These are phyloP conservation scores for Eupithecia abbreviata DNA, from an alignment of 2,888 invertebrate genomes.

Conservation along the genomic window DNA sequence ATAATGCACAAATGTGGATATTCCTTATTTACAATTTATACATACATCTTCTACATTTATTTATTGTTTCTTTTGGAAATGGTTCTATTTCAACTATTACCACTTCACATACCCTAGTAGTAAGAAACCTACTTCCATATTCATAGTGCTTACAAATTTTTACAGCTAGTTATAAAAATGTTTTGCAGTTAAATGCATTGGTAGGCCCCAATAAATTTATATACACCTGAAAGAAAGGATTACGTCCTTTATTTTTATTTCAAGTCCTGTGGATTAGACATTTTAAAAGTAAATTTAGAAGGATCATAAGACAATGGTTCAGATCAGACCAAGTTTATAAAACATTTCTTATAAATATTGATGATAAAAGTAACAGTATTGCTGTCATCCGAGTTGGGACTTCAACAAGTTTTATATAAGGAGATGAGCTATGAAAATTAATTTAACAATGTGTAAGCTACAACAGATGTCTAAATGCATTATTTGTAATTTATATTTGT, in stretches of 20 bases:
- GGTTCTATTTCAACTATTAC: not conserved
- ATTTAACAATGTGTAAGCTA: not conserved
- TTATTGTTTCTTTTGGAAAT: constrained; percentile 18
- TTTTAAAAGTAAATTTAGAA: constrained; percentile 18
- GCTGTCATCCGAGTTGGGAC: not conserved
- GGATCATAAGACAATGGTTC: constrained; percentile 17
- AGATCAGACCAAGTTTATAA: not conserved
- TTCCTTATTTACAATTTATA: constrained; percentile 14
- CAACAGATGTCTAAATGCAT: constrained; percentile 14
- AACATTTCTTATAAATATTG: constrained; percentile 7
- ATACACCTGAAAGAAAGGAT: not conserved
- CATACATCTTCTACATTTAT: constrained; percentile 1
- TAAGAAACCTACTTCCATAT: not conserved
- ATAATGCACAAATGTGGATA: not conserved
- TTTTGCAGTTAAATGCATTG: not conserved
- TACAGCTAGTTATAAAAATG: not conserved
- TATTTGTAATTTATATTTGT: constrained; percentile 8
- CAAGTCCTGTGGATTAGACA: not conserved
- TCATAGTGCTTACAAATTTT: not conserved
- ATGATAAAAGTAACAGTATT: not conserved
- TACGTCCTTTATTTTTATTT: not conserved
- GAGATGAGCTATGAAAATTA: not conserved
- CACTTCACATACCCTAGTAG: not conserved
- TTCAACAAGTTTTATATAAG: not conserved
- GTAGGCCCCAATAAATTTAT: not conserved